Percentiles rank a stretch among this genome's conserved stretches.
Evolutionary conservation across 2,113 vertebrate species (phyloP).

Genomic region (Gavia stellata): DNA sequence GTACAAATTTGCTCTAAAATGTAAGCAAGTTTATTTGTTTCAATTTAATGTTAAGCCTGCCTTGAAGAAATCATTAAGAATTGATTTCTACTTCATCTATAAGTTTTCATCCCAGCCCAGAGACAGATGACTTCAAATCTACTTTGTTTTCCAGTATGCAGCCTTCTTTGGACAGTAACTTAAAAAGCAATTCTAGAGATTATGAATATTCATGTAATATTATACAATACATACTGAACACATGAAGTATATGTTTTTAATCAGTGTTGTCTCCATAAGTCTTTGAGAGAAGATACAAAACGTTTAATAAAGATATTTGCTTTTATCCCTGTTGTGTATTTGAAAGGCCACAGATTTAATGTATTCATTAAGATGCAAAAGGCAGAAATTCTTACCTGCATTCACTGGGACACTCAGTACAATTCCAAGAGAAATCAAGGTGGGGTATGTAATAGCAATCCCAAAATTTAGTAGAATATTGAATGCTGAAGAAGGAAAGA

Average conservation of each 20-base stretch:
- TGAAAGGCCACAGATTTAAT: neutral
- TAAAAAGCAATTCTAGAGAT: neutral
- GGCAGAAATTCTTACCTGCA: conserved; percentile 78
- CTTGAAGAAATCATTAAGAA: neutral
- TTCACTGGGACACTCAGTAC: conserved; percentile 96
- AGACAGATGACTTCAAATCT: neutral
- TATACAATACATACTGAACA: neutral
- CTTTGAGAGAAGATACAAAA: neutral
- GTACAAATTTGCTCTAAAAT: neutral
- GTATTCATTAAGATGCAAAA: neutral
- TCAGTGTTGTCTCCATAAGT: neutral
- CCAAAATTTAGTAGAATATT: conserved; percentile 96
- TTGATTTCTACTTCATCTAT: neutral
- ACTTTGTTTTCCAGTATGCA: neutral
- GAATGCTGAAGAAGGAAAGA: conserved; percentile 81
- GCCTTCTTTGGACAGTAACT: neutral
- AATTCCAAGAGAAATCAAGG: conserved; percentile 92
- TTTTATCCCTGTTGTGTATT: neutral
- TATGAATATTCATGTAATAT: neutral
- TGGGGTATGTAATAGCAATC: conserved; percentile 92
- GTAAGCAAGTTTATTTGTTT: neutral
- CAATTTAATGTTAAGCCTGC: neutral
- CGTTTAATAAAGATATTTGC: neutral
- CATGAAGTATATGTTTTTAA: neutral
- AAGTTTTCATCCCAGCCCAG: neutral